These are phyloP conservation scores for Sparidentex hasta DNA, from an alignment of 2,797 vertebrate species.

Conservation along the genomic window DNA sequence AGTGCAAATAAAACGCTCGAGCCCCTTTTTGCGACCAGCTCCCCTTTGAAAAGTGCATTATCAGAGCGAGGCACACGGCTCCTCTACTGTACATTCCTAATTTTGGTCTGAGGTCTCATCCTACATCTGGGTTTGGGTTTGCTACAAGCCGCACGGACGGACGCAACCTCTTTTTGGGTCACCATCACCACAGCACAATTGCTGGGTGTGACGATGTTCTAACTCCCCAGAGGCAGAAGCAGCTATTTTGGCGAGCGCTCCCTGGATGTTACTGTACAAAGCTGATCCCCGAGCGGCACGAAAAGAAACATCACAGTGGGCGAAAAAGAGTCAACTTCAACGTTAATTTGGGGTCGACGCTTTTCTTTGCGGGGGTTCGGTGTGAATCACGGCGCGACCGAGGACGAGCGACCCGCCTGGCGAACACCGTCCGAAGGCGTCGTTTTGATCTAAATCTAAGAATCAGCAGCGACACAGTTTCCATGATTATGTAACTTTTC, in stretches of 20 bases:
- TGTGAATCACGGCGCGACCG: neutral
- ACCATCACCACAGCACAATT: conserved; percentile 76
- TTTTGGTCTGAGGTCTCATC: conserved; percentile 79
- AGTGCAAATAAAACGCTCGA: conserved; percentile 28
- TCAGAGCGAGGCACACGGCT: conserved; percentile 49
- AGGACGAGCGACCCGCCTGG: neutral
- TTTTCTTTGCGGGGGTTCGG: conserved; percentile 3
- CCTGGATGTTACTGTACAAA: conserved; percentile 38
- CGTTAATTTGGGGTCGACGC: conserved; percentile 25
- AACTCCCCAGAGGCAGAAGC: conserved; percentile 59
- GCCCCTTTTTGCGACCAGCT: conserved; percentile 5
- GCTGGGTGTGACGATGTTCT: conserved; percentile 75
- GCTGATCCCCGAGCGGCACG: conserved; percentile 19
- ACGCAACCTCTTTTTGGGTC: conserved; percentile 75
- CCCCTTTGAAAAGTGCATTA: conserved; percentile 49
- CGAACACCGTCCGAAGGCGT: no score
- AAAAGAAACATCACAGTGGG: conserved; percentile 23
- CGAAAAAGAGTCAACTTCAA: neutral
- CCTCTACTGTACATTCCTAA: conserved; percentile 65
- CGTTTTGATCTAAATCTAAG: neutral
- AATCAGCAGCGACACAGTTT: no score
- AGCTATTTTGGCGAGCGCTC: conserved; percentile 68
- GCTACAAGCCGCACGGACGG: conserved; percentile 72
- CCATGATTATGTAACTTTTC: neutral
- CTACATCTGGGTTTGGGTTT: conserved; percentile 79